Base-by-base conservation (phyloP, 2,888 invertebrate species). In the Neria commutata region DNA sequence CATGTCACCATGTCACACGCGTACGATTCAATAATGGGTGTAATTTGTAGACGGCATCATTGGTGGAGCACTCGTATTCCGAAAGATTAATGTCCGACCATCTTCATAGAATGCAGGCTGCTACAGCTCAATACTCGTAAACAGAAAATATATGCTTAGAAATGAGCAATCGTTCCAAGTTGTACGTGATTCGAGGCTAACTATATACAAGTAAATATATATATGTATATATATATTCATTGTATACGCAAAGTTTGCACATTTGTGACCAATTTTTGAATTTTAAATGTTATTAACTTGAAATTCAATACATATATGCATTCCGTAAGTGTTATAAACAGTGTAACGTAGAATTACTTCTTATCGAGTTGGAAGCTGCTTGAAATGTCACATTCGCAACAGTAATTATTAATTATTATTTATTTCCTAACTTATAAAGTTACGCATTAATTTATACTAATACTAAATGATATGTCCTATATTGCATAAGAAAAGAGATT, bases 331-430 rank as follows among this genome's bases (percentile, higher is more conserved):
- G 54, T 59, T 45, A 60, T 61, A 58, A 57, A 58, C 54, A 56
- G 8, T 14, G n/a, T 17, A 42, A 42, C 17, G 19, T 17, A 6
- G n/a, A 37, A 42, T 17, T 42, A 21, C 3, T 42, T 6, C 5
- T 42, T 19, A 42, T 29, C 11, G 29, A n/a, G n/a, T n/a, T n/a
- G n/a, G n/a, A n/a, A n/a, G n/a, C n/a, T n/a, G n/a, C n/a, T n/a
- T n/a, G 5, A 42, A 25, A 48, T 73, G 74, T 71, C 74, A 71
- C 72, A 72, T 69, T 74, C 71, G 74, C 74, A 75, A 69, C 73
- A 74, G 75, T 75, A 75, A 75, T 75, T 75, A 75, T 75, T 75
- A 75, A 72, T 73, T 73, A 68, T 73, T 75, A 74, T 71, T 73
- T 62, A 34, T 50, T 23, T 37, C 40, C 17, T 50, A 45, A 51